Percentiles rank a stretch among this genome's conserved stretches.
Evolutionary conservation across 1,140 invertebrate species (phyloP).

Genomic region (Augochlora pura): DNA sequence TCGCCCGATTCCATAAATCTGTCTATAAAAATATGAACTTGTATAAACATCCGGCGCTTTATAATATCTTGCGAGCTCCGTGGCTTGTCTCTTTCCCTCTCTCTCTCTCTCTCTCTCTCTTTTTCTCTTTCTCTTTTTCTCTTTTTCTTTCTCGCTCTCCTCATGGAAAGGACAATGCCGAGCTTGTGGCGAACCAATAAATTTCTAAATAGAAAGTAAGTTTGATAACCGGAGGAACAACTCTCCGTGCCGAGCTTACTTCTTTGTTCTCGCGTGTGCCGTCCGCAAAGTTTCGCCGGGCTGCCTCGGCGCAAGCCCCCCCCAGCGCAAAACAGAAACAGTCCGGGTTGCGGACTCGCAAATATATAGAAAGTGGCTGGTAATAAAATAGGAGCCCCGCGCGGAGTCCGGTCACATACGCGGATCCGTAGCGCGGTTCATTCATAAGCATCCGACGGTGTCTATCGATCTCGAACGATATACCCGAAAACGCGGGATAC

Average conservation of each 20-base stretch:
- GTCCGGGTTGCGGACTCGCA: too few relatives aligned
- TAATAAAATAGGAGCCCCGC: neutral
- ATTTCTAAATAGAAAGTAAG: constrained; percentile 6
- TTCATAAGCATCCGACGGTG: neutral
- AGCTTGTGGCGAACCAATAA: neutral
- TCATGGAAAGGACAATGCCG: neutral
- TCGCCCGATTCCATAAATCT: neutral
- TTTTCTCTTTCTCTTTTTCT: too few relatives aligned
- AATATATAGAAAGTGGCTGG: neutral
- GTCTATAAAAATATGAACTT: too few relatives aligned
- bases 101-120: too few relatives aligned
- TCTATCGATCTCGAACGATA: too few relatives aligned
- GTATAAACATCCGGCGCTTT: neutral
- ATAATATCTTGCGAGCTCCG: neutral
- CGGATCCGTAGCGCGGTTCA: neutral
- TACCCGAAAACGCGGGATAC: too few relatives aligned
- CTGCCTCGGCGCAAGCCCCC: too few relatives aligned
- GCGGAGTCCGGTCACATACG: neutral
- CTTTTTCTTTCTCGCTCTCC: too few relatives aligned
- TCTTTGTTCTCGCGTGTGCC: constrained; percentile 5
- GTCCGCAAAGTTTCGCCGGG: neutral
- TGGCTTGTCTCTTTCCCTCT: neutral
- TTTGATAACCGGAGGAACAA: neutral
- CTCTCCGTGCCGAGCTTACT: neutral
- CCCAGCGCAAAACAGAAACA: neutral